Percentiles rank a stretch among this genome's conserved stretches.
These are phyloP conservation scores for Solenodon paradoxus DNA, from an alignment of 2,113 vertebrate species.

Conservation along the genomic window DNA sequence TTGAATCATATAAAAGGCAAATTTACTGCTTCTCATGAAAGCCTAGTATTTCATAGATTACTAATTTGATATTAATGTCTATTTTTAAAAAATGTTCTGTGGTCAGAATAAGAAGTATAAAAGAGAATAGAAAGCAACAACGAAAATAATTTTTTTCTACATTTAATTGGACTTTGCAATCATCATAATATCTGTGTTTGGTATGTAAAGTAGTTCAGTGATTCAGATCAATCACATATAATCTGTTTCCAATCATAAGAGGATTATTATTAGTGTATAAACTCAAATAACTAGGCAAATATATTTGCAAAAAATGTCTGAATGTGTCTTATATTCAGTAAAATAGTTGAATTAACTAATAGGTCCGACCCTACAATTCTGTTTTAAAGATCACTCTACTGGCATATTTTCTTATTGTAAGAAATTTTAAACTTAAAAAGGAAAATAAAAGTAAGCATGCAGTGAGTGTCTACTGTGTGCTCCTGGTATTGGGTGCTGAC, in stretches of 20 bases:
- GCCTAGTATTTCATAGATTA: background rate
- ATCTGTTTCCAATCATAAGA: background rate
- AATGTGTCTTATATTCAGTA: background rate
- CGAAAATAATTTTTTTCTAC: background rate
- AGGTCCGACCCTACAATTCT: background rate
- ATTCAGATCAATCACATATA: background rate
- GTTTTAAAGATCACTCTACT: background rate
- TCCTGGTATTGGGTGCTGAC: background rate
- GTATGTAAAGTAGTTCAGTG: background rate
- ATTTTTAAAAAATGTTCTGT: background rate
- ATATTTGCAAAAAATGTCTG: background rate
- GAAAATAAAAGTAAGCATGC: background rate
- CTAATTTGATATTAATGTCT: background rate
- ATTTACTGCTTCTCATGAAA: background rate
- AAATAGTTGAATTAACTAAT: background rate
- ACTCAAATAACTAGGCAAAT: background rate
- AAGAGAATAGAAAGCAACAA: background rate
- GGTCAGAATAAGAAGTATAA: background rate
- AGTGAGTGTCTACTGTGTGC: background rate
- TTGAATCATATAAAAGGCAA: background rate
- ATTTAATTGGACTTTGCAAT: background rate
- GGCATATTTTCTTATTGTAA: background rate
- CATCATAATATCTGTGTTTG: background rate
- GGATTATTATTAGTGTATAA: background rate
- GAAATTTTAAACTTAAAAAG: too few relatives aligned